Evolutionary conservation across 2,888 invertebrate genomes (phyloP).

Genomic region (Cheiracanthium punctorium): DNA sequence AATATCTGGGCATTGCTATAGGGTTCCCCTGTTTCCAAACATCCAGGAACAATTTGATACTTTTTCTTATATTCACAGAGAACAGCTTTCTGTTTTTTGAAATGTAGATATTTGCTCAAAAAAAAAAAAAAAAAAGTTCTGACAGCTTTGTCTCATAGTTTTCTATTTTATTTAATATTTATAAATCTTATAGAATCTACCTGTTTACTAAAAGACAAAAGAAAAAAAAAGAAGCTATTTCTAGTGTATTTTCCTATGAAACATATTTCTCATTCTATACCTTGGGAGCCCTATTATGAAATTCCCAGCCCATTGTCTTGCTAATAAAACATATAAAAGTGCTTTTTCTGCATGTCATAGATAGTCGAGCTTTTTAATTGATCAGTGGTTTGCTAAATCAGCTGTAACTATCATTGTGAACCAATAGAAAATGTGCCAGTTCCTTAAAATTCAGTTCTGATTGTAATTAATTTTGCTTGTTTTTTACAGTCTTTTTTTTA

Average conservation of each 20-base stretch:
- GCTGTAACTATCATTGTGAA: background rate
- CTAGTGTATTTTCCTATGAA: conserved; percentile 17
- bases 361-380: conserved; percentile 22
- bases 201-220: background rate
- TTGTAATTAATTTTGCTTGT: background rate
- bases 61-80: conserved; percentile 4
- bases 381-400: conserved; percentile 1
- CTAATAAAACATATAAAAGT: conserved; percentile 14
- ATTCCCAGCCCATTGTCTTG: conserved; percentile 17
- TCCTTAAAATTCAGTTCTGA: background rate
- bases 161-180: background rate
- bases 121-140: background rate
- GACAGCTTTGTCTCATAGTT: conserved; percentile 17
- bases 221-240: background rate
- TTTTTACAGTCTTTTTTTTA: conserved; percentile 1
- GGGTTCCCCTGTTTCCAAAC: conserved; percentile 33
- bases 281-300: conserved; percentile 18
- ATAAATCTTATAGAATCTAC: conserved; percentile 10
- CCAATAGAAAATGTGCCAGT: background rate
- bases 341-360: conserved; percentile 23
- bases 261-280: background rate
- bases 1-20: conserved; percentile 51
- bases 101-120: conserved; percentile 14
- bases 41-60: conserved; percentile 10
- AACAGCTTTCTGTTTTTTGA: conserved; percentile 10